phyloP scores from a whole-genome alignment of 2,113 vertebrate genomes.

The Mystacornis crossleyi region DNA sequence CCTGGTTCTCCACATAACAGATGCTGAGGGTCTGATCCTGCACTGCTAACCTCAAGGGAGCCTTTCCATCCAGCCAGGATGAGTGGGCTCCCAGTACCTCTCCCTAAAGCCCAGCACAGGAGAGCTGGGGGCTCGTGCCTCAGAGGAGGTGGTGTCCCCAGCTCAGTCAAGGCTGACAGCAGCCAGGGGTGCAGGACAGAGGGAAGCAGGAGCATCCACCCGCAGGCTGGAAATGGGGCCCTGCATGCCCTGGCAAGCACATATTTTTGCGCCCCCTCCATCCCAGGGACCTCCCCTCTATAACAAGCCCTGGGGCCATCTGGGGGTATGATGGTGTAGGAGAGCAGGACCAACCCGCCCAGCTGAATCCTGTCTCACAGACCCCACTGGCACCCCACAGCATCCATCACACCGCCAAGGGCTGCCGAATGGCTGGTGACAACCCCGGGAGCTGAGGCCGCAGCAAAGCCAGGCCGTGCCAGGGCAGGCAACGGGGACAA shows the following conservation, averaged over 20 bases:
- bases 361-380: neutral
- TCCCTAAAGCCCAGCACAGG: neutral
- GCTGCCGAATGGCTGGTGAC: neutral
- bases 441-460: rapidly evolving
- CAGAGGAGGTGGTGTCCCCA: neutral
- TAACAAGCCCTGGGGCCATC: neutral
- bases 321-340: neutral
- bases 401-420: neutral
- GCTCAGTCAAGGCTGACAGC: neutral
- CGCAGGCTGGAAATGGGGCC: neutral
- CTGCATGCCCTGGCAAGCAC: neutral
- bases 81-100: too few relatives aligned
- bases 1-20: neutral
- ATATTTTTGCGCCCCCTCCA: neutral
- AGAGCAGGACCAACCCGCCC: neutral
- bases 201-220: neutral
- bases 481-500: neutral
- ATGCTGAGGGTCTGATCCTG: neutral
- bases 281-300: neutral
- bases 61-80: neutral
- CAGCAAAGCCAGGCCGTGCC: neutral
- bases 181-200: neutral
- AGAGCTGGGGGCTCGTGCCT: neutral
- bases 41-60: neutral
- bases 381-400: rapidly evolving